phyloP scores from a whole-genome alignment of 2,888 invertebrate species.

The Drosophila siamana region DNA sequence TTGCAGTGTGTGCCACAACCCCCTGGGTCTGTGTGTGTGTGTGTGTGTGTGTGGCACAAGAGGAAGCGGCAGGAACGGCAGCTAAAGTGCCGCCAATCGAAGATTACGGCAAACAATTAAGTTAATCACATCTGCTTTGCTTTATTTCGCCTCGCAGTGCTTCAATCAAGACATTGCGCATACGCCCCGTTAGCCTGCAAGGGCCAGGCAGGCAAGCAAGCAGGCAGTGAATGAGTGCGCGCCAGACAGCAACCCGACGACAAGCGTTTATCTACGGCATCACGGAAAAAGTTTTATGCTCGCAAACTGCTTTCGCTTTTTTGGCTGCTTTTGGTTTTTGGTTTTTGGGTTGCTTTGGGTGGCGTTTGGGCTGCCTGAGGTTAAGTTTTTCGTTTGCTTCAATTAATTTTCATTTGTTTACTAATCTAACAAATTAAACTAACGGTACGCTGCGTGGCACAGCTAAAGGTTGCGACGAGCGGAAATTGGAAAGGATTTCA shows the following conservation, averaged over 20 bases:
- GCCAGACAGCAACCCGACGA: conserved; percentile 47
- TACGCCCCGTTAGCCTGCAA: conserved; percentile 57
- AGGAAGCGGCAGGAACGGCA: not conserved
- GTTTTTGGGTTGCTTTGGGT: not conserved
- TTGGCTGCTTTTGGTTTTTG: conserved; percentile 9
- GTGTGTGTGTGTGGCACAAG: not conserved
- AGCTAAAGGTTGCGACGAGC: conserved; percentile 16
- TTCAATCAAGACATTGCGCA: conserved; percentile 68
- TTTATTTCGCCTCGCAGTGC: conserved; percentile 35
- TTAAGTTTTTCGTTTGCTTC: conserved; percentile 82
- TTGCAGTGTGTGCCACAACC: conserved; percentile 51
- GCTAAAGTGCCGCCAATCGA: conserved; percentile 65
- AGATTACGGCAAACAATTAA: conserved; percentile 78
- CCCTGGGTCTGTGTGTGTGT: not conserved
- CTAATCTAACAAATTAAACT: conserved; percentile 83
- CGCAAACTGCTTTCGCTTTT: conserved; percentile 14
- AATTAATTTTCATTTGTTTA: conserved; percentile 83
- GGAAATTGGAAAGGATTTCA: conserved; percentile 76
- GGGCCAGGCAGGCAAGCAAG: no score
- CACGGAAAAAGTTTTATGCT: conserved; percentile 57
- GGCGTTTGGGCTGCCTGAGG: conserved; percentile 60
- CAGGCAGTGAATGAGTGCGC: no score
- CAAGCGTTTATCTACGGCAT: conserved; percentile 70
- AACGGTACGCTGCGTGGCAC: conserved; percentile 50
- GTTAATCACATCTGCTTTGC: conserved; percentile 73